Base-by-base conservation (phyloP, 1,140 invertebrate species). In the Radopholus similis region DNA sequence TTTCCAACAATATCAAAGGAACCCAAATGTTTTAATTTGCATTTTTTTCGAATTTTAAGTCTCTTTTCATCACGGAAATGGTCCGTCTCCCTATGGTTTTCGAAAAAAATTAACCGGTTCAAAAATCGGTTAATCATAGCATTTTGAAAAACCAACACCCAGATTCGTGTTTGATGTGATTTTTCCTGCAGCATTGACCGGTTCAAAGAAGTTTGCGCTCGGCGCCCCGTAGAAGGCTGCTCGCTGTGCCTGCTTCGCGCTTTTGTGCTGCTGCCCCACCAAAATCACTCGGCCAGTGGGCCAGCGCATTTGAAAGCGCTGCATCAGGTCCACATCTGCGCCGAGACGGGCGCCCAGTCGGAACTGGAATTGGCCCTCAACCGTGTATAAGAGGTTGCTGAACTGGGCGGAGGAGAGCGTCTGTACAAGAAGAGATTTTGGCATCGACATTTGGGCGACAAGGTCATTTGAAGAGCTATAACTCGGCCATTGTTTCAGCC, bases 51-150 rank as follows among this genome's bases (percentile, higher is more conserved):
- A n/a, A n/a, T n/a, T n/a, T n/a, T n/a, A n/a, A n/a, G n/a, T n/a
- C n/a, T n/a, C n/a, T n/a, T n/a, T n/a, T n/a, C n/a, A n/a, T n/a
- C n/a, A n/a, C n/a, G n/a, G n/a, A n/a, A n/a, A n/a, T n/a, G n/a
- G n/a, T n/a, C n/a, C n/a, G n/a, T n/a, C n/a, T n/a, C n/a, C n/a
- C n/a, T n/a, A n/a, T n/a, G n/a, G n/a, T n/a, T n/a, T n/a, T n/a
- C n/a, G n/a, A n/a, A n/a, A n/a, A n/a, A n/a, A n/a, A 53, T 13
- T 53, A 13, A 53, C 49, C 49, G 49, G 49, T 53, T 53, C 49
- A 53, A 53, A 53, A 49, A n/a, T n/a, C n/a, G n/a, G n/a, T n/a
- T n/a, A n/a, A n/a, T n/a, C n/a, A n/a, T n/a, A n/a, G n/a, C n/a
- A n/a, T n/a, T n/a, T n/a, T n/a, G n/a, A n/a, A n/a, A n/a, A n/a